phyloP scores from a whole-genome alignment of 1,140 invertebrate species.

The Drosophila oshimai region DNA sequence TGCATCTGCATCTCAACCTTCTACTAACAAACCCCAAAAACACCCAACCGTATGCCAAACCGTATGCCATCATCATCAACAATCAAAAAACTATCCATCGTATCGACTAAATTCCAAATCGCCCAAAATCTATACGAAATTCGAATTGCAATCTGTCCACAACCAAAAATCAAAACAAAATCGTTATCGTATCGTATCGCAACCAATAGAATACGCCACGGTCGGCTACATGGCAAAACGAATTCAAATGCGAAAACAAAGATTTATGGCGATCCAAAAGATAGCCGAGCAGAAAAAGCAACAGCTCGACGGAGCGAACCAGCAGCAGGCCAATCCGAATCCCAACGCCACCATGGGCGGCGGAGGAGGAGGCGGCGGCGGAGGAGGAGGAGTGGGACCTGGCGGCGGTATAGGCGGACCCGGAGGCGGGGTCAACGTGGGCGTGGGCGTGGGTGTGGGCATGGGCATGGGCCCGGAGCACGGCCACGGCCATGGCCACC shows the following conservation, averaged over 20 bases:
- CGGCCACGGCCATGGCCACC: slow-evolving; percentile 83
- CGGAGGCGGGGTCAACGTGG: slow-evolving; percentile 5
- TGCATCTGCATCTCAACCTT: slow-evolving; percentile 40
- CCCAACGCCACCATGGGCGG: slow-evolving; percentile 76
- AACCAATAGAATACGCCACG: slow-evolving; percentile 92
- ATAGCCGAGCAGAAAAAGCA: slow-evolving; percentile 94
- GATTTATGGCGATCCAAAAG: slow-evolving; percentile 93
- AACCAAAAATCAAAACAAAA: slow-evolving; percentile 40
- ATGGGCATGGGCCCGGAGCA: slow-evolving; percentile 76
- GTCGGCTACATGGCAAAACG: slow-evolving; percentile 97
- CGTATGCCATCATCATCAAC: slow-evolving; percentile 29
- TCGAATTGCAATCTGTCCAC: slow-evolving; percentile 24
- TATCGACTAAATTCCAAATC: slow-evolving; percentile 12
- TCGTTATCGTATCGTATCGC: slow-evolving; percentile 67
- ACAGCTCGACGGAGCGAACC: slow-evolving; percentile 86
- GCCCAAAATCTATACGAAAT: slow-evolving; percentile 15
- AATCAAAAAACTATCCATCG: slow-evolving; percentile 10
- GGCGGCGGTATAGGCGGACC: slow-evolving; percentile 73
- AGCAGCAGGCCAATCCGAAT: slow-evolving; percentile 84
- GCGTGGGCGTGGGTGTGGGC: slow-evolving; percentile 30
- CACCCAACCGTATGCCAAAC: slow-evolving; percentile 43
- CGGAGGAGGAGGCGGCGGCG: slow-evolving; percentile 58
- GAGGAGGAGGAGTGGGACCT: slow-evolving; percentile 30
- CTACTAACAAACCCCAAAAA: neutral
- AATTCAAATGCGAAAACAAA: slow-evolving; percentile 96